phyloP scores from a whole-genome alignment of 2,888 invertebrate genomes.

The Apodemia duryi region DNA sequence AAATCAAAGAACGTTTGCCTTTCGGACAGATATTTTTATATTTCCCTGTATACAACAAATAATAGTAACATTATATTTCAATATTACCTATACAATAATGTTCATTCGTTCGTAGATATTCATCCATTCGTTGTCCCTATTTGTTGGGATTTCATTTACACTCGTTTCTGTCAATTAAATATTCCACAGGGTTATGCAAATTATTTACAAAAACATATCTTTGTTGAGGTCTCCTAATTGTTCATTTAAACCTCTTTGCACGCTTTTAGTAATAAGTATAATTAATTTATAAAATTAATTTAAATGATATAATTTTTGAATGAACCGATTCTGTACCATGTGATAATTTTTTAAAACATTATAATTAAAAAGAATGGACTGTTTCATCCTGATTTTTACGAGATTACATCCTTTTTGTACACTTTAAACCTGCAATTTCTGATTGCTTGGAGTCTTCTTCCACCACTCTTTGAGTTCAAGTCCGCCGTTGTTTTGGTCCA shows the following conservation, averaged over 20 bases:
- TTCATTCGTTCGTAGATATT: slow-evolving; percentile 33
- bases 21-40: slow-evolving; percentile 5
- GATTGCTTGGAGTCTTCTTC: too few relatives aligned
- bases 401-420: background rate
- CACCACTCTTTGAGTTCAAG: too few relatives aligned
- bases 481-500: too few relatives aligned
- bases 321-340: background rate
- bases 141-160: slow-evolving; percentile 55
- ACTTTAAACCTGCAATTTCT: too few relatives aligned
- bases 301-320: background rate
- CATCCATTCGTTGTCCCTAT: slow-evolving; percentile 32
- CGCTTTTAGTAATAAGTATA: slow-evolving; percentile 1
- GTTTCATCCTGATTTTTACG: background rate
- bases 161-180: slow-evolving; percentile 74
- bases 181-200: slow-evolving; percentile 69
- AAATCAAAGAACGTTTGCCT: background rate
- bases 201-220: slow-evolving; percentile 60
- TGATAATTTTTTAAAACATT: background rate
- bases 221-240: slow-evolving; percentile 37
- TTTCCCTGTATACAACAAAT: slow-evolving; percentile 3
- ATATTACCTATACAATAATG: slow-evolving; percentile 3
- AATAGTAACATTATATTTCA: background rate
- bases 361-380: background rate
- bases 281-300: background rate
- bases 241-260: slow-evolving; percentile 14